Conservation (phyloP, 2,113 vertebrate species). For the Nesoenas mayeri region DNA sequence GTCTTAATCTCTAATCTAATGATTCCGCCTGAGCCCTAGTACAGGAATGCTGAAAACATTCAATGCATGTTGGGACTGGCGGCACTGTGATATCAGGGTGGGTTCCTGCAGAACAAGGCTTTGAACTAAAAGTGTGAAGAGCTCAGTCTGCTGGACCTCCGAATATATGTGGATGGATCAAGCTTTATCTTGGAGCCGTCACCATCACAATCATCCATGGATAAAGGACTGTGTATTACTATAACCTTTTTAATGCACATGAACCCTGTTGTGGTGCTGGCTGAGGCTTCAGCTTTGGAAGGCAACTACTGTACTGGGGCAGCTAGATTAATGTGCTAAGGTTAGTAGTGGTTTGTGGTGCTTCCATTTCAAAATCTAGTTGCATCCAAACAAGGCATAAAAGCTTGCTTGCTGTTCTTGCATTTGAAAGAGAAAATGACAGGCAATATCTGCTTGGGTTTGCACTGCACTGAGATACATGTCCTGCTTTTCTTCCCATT, state of each 20-base stretch:
- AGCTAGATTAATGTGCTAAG: neutral
- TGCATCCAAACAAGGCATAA: neutral
- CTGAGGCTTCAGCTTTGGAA: neutral
- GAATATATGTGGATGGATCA: neutral
- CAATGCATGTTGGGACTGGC: neutral
- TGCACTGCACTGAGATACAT: neutral
- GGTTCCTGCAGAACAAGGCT: neutral
- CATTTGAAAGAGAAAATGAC: neutral
- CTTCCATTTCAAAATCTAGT: neutral
- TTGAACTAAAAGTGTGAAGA: neutral
- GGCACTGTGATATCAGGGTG: rapidly evolving
- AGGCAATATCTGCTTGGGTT: neutral
- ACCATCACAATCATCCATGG: neutral
- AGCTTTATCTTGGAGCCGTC: neutral
- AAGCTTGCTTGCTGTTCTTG: neutral
- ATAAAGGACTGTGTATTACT: neutral
- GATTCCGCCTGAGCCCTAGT: neutral
- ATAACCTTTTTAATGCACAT: neutral
- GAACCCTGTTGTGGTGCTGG: neutral
- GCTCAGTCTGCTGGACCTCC: neutral
- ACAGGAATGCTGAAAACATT: neutral
- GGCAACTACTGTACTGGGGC: neutral
- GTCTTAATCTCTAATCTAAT: constrained; percentile 1
- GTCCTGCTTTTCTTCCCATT: neutral
- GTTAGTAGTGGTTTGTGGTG: neutral